These are phyloP conservation scores for Agriopis aurantiaria DNA, from an alignment of 2,888 invertebrate genomes.

Conservation along the genomic window DNA sequence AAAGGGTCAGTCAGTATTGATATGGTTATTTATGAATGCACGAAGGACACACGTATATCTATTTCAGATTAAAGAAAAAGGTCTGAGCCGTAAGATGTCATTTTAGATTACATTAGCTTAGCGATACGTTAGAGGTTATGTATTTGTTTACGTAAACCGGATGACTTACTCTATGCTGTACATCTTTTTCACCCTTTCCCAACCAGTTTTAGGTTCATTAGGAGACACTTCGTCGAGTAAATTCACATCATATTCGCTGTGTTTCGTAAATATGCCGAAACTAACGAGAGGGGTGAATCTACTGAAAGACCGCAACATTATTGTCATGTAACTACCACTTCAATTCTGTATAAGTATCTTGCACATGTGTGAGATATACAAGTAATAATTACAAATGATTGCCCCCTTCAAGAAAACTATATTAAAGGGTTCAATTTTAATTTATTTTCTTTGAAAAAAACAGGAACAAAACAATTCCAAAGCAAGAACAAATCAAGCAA, in stretches of 20 bases:
- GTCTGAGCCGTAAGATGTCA: too few relatives aligned
- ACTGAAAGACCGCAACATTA: conserved; percentile 63
- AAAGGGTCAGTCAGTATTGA: too few relatives aligned
- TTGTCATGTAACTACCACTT: conserved; percentile 6
- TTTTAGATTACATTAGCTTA: too few relatives aligned
- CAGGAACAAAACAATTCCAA: too few relatives aligned
- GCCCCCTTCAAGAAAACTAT: neutral
- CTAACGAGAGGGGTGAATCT: conserved; percentile 66
- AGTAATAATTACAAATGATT: neutral
- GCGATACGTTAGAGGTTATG: conserved; percentile 15
- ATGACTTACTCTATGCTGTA: conserved; percentile 76
- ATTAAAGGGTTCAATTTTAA: neutral
- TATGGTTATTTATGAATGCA: too few relatives aligned
- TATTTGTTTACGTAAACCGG: conserved; percentile 8
- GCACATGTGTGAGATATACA: neutral
- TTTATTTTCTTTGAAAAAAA: neutral
- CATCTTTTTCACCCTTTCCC: conserved; percentile 82
- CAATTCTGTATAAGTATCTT: neutral
- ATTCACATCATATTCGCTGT: conserved; percentile 60
- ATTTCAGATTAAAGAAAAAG: too few relatives aligned
- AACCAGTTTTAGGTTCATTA: conserved; percentile 68
- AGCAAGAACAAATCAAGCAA: too few relatives aligned
- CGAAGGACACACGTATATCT: too few relatives aligned
- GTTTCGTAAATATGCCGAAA: conserved; percentile 58
- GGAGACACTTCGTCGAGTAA: conserved; percentile 42